Percentiles rank a stretch among this genome's conserved stretches.
phyloP scores from a whole-genome alignment of 2,113 vertebrate species.

The Otis tarda region DNA sequence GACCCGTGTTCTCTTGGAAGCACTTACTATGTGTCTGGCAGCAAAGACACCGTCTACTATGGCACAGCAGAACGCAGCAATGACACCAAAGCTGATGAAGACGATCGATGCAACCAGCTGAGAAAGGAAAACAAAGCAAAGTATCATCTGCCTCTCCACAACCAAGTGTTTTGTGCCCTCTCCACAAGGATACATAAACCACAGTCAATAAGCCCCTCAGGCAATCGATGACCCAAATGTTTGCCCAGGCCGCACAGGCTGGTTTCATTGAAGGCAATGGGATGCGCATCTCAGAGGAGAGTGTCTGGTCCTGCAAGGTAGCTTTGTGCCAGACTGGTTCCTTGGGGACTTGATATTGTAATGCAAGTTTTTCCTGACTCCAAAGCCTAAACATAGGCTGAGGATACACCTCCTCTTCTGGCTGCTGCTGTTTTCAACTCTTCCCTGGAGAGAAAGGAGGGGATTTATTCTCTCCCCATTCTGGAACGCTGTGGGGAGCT shows the following conservation, averaged over 20 bases:
- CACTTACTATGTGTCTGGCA: slow-evolving; percentile 96
- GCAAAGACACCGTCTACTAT: slow-evolving; percentile 98
- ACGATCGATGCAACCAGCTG: slow-evolving; percentile 98
- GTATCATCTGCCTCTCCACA: not conserved
- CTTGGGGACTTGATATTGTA: not conserved
- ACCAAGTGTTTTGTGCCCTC: not conserved
- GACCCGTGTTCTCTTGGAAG: not conserved
- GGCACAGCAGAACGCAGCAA: slow-evolving; percentile 97
- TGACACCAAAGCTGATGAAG: slow-evolving; percentile 98
- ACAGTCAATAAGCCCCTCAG: not conserved
- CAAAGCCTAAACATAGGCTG: not conserved
- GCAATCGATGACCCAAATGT: not conserved
- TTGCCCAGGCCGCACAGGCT: not conserved
- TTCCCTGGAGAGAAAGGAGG: not conserved
- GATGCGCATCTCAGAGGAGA: not conserved
- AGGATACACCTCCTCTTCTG: not conserved
- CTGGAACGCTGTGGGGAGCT: accelerated
- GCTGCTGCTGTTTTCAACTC: not conserved
- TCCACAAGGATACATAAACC: not conserved
- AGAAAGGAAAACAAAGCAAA: slow-evolving; percentile 50
- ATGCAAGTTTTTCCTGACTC: not conserved
- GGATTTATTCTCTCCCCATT: not conserved
- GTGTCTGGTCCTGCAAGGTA: not conserved
- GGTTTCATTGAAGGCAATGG: not conserved
- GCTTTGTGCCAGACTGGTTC: not conserved